Base-by-base conservation (phyloP, 1,140 invertebrate genomes). In the Papilio helenus region DNA sequence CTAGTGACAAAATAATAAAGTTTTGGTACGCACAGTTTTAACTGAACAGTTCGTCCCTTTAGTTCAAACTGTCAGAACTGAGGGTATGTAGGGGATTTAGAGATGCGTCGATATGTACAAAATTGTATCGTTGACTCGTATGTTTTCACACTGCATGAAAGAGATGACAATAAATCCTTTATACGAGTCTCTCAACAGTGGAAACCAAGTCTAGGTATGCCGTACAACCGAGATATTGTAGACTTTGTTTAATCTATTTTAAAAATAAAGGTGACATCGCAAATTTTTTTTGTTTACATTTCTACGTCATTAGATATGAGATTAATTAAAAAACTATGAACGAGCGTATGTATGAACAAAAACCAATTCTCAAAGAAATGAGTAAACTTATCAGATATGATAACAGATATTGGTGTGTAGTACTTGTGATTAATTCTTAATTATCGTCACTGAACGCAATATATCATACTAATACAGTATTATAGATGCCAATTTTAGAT, bases 381-480 rank as follows among this genome's bases (percentile, higher is more conserved):
- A 61, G 10, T 55, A 55, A 26, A 61, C 20, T 26, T 61, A 61
- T 61, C 58, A 61, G 51, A 55, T 26, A 61, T 12, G 20, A 61
- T 10, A 61, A 61, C 58, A 61, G 23, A 61, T 61, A 61, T 61
- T 61, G 9, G 55, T 61, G 55, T 61, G 20, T 23, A 23, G 55
- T 61, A 58, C 72, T 34, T 44, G 72, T 74, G 20, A 74, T 61
- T 23, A 61, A 61, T 61, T 61, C 20, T 61, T 61, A 61, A 61
- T 61, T 61, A 61, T 26, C 23, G 23, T 61, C 20, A 61, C 58
- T 4, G 3, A 18, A 61, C 55, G 20, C 18, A n/a, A 61, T 61
- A 23, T 26, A 23, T 23, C 20, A 9, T 23, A 55, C 51, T 55
- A 46, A 46, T 12, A 46, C 44, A 12, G 3, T 46, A 46, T 12